Evolutionary conservation across 2,797 vertebrate species (phyloP), one percentile per base, ranked within the genome.

Genomic region (Fistularia tabacaria): DNA sequence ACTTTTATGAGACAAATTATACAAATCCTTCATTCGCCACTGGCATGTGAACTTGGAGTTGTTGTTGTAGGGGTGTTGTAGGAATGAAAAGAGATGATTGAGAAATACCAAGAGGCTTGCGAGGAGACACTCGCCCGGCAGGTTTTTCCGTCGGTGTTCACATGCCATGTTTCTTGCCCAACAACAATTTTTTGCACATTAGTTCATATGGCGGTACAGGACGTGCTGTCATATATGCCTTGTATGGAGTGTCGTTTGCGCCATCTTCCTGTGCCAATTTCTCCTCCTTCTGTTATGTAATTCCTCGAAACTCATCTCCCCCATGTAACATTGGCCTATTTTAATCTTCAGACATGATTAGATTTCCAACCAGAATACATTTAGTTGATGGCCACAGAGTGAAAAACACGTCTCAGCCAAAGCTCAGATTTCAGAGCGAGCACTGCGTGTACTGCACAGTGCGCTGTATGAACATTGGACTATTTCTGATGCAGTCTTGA

Each of bases 81-180:
- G 25, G 25, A 25, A 25, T 25, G 25, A 3, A 25, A 25, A 25
- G 25, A 25, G 25, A 25, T 5, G 25, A 25, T 25, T 25, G 25
- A 25, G 25, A 25, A 25, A 25, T 3, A 25, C 25, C 25, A 25
- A 25, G 25, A 25, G 25, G 25, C 25, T n/a, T n/a, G n/a, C 25
- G 25, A n/a, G 38, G 7, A 54, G 37, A 74, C 76, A 76, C 74
- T 53, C 10, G 48, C 44, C 55, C 6, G 60, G 57, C 85, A 66
- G 71, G 84, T 87, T 85, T 51, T 49, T 7, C 47, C n/a, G 0
- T 65, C n/a, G 11, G 25, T 41, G 15, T 64, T 59, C 36, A 14
- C 79, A 79, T 76, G 76, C 54, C 50, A 11, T 41, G 62, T 70
- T 86, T 84, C 83, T 65, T 65, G 77, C 61, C 48, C 14, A 66